These are phyloP conservation scores for Dryoscopus gambensis DNA, from an alignment of 2,113 vertebrate genomes.

Conservation along the genomic window DNA sequence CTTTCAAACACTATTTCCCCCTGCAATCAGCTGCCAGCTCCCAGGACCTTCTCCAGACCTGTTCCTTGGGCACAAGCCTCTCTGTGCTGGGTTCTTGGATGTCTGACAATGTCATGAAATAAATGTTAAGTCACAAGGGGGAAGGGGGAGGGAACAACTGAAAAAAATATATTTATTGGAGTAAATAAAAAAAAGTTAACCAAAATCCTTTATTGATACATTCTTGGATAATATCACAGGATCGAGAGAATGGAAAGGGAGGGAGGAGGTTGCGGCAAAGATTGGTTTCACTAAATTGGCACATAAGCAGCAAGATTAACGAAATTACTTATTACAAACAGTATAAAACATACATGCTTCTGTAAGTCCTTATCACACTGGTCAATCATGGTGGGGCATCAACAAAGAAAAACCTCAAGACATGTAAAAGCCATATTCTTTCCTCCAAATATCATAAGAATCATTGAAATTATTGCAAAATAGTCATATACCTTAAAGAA, in stretches of 20 bases:
- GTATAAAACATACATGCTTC: constrained; percentile 86
- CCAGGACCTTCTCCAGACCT: background rate
- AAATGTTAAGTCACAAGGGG: constrained; percentile 37
- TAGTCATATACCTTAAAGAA: constrained; percentile 74
- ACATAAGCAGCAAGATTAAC: constrained; percentile 86
- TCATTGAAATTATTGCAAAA: constrained; percentile 80
- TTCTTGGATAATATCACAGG: constrained; percentile 86
- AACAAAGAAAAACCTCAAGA: constrained; percentile 78
- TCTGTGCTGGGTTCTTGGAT: rapidly evolving
- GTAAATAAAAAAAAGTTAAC: constrained; percentile 84
- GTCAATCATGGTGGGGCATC: constrained; percentile 74
- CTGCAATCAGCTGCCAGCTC: background rate
- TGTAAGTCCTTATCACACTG: constrained; percentile 72
- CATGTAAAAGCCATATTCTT: constrained; percentile 74
- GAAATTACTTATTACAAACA: constrained; percentile 86
- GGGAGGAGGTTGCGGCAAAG: constrained; percentile 69
- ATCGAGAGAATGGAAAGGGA: constrained; percentile 71
- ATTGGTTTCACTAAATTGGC: constrained; percentile 80
- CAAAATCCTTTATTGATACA: constrained; percentile 87
- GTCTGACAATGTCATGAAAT: background rate
- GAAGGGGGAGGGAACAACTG: constrained; percentile 32
- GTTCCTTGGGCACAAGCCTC: background rate
- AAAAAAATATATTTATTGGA: constrained; percentile 66
- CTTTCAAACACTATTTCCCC: background rate
- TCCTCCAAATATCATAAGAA: constrained; percentile 71